A percentile compares a stretch with the other conserved stretches of the same genome.
Conservation (phyloP, 2,797 vertebrate species). For the Enteromius radiatus region DNA sequence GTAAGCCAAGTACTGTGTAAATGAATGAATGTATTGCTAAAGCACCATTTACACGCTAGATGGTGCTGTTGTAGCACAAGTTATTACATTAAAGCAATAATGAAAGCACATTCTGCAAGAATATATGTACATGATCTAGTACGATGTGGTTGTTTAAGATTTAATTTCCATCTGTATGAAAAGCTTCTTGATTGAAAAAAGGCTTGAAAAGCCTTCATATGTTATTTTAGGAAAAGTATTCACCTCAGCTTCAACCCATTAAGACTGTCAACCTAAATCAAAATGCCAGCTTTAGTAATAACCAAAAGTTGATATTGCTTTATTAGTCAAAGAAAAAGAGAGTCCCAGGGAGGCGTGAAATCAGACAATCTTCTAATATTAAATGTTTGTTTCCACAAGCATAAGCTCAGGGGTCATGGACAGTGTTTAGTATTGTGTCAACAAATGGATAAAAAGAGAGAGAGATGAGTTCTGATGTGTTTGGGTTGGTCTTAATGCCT, state of each 20-base stretch:
- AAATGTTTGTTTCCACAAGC: conserved; percentile 31
- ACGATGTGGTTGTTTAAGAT: neutral
- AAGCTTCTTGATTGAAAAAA: neutral
- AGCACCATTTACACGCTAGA: neutral
- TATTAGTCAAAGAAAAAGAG: conserved; percentile 10
- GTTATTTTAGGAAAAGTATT: conserved; percentile 6
- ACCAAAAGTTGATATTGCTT: conserved; percentile 20
- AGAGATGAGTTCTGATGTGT: neutral
- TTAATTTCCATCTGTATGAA: neutral
- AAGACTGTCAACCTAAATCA: neutral
- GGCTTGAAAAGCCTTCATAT: too few species aligned
- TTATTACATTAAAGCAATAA: neutral
- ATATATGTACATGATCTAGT: neutral
- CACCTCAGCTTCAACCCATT: conserved; percentile 20
- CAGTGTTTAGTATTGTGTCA: conserved; percentile 4
- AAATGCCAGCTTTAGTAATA: conserved; percentile 4
- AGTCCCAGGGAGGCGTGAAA: conserved; percentile 9
- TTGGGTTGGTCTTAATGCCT: conserved; percentile 14
- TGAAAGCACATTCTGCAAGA: neutral
- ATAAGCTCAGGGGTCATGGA: conserved; percentile 18
- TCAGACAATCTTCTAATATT: conserved; percentile 34
- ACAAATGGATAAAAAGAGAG: neutral
- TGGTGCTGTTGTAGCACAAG: conserved; percentile 1
- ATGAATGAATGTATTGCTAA: neutral
- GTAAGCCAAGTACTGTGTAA: neutral